Conservation (phyloP, 2,113 vertebrate species). For the Alligator sinensis region DNA sequence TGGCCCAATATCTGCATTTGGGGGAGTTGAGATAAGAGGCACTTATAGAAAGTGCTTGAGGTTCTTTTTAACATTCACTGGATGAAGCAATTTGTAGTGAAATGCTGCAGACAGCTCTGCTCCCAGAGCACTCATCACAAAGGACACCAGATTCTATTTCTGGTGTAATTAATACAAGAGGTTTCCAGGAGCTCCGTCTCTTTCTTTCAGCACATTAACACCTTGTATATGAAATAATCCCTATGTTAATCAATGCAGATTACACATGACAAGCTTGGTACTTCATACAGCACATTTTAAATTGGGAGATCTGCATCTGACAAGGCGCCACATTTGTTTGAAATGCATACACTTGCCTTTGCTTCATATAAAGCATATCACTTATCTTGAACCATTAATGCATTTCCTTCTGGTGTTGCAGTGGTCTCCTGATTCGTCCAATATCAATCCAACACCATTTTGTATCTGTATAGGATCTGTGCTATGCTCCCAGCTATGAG, state of each 20-base stretch:
- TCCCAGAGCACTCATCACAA: neutral
- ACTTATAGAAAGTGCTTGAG: neutral
- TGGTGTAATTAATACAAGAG: neutral
- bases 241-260: neutral
- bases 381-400: neutral
- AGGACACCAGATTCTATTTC: neutral
- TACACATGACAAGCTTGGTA: neutral
- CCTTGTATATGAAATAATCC: neutral
- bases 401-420: neutral
- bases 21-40: neutral
- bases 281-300: neutral
- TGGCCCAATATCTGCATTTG: constrained; percentile 22
- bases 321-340: neutral
- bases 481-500: neutral
- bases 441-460: neutral
- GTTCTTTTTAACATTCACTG: constrained; percentile 5
- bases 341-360: neutral
- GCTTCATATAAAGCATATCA: neutral
- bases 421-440: neutral
- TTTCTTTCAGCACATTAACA: neutral
- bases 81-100: constrained; percentile 8
- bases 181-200: neutral
- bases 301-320: neutral
- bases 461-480: neutral
- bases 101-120: neutral